A percentile compares a stretch with the other conserved stretches of the same genome.
These are phyloP conservation scores for Yponomeuta plumbellus DNA, from an alignment of 2,888 invertebrate genomes.

Conservation along the genomic window DNA sequence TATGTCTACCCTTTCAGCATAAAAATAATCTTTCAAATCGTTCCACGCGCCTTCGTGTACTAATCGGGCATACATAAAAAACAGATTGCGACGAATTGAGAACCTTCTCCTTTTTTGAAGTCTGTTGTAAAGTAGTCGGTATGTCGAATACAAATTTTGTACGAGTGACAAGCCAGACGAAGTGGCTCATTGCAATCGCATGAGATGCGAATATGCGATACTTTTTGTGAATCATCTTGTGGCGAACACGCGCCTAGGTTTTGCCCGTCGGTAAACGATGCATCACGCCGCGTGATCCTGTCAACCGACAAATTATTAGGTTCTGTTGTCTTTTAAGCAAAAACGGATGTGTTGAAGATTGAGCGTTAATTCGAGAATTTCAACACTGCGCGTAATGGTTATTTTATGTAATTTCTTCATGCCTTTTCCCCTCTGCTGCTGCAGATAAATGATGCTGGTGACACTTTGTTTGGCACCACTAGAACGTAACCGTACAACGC, in stretches of 20 bases:
- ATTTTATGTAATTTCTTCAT: not conserved
- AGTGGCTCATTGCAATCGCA: constrained; percentile 34
- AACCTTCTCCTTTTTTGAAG: too few relatives aligned
- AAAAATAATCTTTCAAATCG: too few relatives aligned
- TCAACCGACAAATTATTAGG: constrained; percentile 31
- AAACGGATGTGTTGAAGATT: not conserved
- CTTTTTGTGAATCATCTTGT: constrained; percentile 42
- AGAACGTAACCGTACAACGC: too few relatives aligned
- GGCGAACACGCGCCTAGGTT: constrained; percentile 35
- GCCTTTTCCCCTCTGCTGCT: too few relatives aligned
- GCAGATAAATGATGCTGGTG: too few relatives aligned
- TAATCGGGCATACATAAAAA: too few relatives aligned
- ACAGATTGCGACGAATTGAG: too few relatives aligned
- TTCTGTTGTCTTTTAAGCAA: not conserved
- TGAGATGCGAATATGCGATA: constrained; percentile 44
- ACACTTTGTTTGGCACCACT: too few relatives aligned
- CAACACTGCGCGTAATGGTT: not conserved
- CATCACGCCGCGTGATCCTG: constrained; percentile 33
- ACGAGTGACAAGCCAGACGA: constrained; percentile 7
- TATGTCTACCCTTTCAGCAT: too few relatives aligned
- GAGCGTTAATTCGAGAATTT: not conserved
- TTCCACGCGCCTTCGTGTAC: too few relatives aligned
- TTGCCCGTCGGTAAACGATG: constrained; percentile 34
- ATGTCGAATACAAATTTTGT: not conserved
- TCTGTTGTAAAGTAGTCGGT: not conserved